Evolutionary conservation across 2,113 vertebrate genomes (phyloP).

Genomic region (Caracal caracal): DNA sequence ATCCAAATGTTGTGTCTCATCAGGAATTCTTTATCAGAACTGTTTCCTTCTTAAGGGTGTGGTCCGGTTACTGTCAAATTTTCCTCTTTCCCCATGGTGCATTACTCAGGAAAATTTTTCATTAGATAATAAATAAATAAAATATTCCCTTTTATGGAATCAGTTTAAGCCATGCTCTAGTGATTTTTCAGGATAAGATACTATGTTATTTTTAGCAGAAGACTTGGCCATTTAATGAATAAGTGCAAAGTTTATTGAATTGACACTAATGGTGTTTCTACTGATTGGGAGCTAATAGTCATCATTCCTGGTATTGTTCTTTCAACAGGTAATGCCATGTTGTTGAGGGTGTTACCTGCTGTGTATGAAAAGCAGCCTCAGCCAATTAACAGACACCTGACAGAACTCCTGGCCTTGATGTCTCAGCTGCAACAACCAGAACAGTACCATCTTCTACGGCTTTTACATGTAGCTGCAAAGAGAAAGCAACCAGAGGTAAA

Average conservation of each 20-base stretch:
- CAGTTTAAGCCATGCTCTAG: background rate
- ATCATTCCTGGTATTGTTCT: background rate
- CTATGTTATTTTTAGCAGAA: background rate
- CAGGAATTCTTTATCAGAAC: background rate
- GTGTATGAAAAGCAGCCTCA: slow-evolving; percentile 91
- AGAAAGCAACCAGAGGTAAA: slow-evolving; percentile 89
- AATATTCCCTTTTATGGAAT: background rate
- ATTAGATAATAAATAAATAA: background rate
- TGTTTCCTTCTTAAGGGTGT: slow-evolving; percentile 17
- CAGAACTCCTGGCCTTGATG: slow-evolving; percentile 88
- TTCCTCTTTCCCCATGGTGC: background rate
- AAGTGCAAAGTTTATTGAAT: background rate
- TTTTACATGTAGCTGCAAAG: slow-evolving; percentile 91
- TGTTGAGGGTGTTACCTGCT: slow-evolving; percentile 93
- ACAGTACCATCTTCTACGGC: slow-evolving; percentile 92
- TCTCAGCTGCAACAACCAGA: slow-evolving; percentile 89
- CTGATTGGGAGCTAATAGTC: background rate
- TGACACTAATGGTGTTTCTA: background rate
- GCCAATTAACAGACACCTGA: slow-evolving; percentile 86
- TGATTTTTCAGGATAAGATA: background rate
- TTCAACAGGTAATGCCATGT: slow-evolving; percentile 91
- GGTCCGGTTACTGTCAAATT: slow-evolving; percentile 31
- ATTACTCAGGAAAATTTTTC: background rate
- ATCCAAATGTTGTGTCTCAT: background rate
- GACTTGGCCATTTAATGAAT: background rate